Base-by-base conservation (phyloP, 2,888 invertebrate genomes). In the Spisula solida region DNA sequence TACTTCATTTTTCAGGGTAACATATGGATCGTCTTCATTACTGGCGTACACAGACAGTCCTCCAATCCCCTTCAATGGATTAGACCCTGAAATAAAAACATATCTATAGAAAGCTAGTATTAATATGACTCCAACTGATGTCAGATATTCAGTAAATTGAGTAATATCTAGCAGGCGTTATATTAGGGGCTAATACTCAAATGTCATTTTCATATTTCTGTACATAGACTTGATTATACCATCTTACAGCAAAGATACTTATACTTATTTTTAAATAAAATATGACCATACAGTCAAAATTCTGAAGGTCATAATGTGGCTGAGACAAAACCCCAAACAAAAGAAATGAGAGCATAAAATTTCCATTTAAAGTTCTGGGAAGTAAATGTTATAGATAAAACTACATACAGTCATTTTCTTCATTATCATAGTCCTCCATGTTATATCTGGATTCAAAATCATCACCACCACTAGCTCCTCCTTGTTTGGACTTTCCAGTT, bases 361-460 rank as follows among this genome's bases (percentile, higher is more conserved):
- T 41, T 41, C n/a, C n/a, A n/a, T n/a, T n/a, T n/a, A n/a, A 41
- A 41, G 41, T n/a, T n/a, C 41, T 41, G 41, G 4, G 2, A 41
- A 41, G 8, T 41, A 41, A 41, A 8, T 41, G 41, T 41, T 41
- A 41, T 8, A 41, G 8, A 31, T n/a, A n/a, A 70, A 34, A n/a
- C n/a, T 8, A 83, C 88, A 48, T 81, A 84, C 84, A 70, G 81
- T 90, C 92, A 88, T 92, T 91, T 88, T 94, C 96, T 90, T 96
- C 96, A 31, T 96, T 96, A 93, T 97, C 97, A 94, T 96, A 97
- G 90, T 96, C 96, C 90, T 97, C 96, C 85, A 97, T 90, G 90
- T 95, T 94, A 95, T 97, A 98, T 96, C 98, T 98, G 85, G 98
- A 97, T 94, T 98, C 98, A 96, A 98, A 98, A 78, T 95, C 94